Conservation (phyloP, 2,888 invertebrate species). For the Conus canariensis region DNA sequence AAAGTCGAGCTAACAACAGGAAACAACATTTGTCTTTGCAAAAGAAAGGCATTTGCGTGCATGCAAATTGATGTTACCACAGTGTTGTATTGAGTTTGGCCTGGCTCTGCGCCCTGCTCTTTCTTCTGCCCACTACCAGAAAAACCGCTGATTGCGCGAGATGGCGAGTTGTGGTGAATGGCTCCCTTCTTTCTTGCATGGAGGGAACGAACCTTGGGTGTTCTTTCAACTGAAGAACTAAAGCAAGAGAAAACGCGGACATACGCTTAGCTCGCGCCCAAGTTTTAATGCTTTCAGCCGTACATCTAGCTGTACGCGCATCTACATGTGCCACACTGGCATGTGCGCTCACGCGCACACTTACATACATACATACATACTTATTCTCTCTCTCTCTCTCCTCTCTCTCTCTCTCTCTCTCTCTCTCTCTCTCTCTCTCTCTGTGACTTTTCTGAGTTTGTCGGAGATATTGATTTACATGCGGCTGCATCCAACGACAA, state of each 20-base stretch:
- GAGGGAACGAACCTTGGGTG: too few species aligned
- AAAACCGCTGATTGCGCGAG: not conserved
- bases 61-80: not conserved
- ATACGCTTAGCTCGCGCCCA: not conserved
- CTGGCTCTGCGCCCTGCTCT: not conserved
- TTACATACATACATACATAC: not conserved
- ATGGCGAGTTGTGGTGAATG: not conserved
- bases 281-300: too few species aligned
- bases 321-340: not conserved
- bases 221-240: not conserved
- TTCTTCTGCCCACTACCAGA: not conserved
- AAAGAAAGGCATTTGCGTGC: not conserved
- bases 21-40: not conserved
- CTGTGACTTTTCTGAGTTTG: too few species aligned
- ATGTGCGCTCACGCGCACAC: not conserved
- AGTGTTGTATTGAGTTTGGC: not conserved
- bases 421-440: too few species aligned
- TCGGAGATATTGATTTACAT: too few species aligned
- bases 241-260: not conserved
- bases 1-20: not conserved
- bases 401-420: too few species aligned
- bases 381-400: too few species aligned
- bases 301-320: too few species aligned
- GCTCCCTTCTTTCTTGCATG: too few species aligned
- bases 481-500: too few species aligned